Percentiles rank a stretch among this genome's conserved stretches.
Conservation (phyloP, 2,888 invertebrate genomes). For the Aproaerema taeniolella region DNA sequence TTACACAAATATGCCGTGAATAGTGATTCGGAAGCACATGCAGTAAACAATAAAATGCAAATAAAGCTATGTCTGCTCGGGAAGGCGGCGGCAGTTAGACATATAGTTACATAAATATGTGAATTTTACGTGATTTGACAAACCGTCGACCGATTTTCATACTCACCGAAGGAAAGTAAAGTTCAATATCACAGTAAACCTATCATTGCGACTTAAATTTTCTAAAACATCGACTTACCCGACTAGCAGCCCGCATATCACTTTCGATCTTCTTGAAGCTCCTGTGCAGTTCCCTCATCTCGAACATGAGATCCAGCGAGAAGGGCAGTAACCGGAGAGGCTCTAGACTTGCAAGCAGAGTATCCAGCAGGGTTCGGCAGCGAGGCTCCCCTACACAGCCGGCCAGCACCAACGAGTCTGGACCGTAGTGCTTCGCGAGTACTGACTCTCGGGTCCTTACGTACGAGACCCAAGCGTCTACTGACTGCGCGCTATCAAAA, state of each 20-base stretch:
- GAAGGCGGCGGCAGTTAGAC: conserved; percentile 41
- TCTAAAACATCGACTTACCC: conserved; percentile 43
- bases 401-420: conserved; percentile 84
- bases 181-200: background rate
- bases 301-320: conserved; percentile 88
- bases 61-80: conserved; percentile 64
- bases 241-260: conserved; percentile 71
- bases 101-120: conserved; percentile 12
- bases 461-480: conserved; percentile 94
- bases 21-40: conserved; percentile 68
- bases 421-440: conserved; percentile 86
- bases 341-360: conserved; percentile 86
- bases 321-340: conserved; percentile 88
- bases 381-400: conserved; percentile 76
- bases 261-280: conserved; percentile 84
- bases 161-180: conserved; percentile 1
- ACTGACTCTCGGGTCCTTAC: conserved; percentile 89
- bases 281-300: conserved; percentile 85
- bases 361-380: conserved; percentile 81
- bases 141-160: background rate
- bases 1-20: conserved; percentile 45
- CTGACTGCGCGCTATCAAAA: conserved; percentile 82
- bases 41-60: conserved; percentile 75
- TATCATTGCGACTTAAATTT: no score
- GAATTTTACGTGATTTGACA: conserved; percentile 1